Evolutionary conservation across 2,113 vertebrate genomes (phyloP), one percentile per base, ranked within the genome.

Genomic region (Xiphophorus maculatus): DNA sequence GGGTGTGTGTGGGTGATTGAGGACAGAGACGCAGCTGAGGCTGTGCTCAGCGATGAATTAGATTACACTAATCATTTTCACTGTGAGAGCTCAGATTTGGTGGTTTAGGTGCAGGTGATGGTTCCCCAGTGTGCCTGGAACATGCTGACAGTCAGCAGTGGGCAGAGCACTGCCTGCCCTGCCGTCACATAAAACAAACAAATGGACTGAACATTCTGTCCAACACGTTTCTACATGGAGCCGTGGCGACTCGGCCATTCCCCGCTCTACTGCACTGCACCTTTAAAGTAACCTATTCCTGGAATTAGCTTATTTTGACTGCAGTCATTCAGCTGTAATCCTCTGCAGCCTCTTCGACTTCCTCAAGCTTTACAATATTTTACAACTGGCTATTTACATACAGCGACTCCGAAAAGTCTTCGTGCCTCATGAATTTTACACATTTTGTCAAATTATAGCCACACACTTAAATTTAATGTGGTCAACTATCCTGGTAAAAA

Each of bases 131-230:
- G 63, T 54, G 82, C 28, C 64, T 63, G 68, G 27, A 76, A 83
- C 84, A 63, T 87, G 87, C 88, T 87, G 89, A 88, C 84, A 82
- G 84, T 90, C 82, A 89, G 87, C 85, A 89, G 77, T 77, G 85
- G 83, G 64, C 58, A 44, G 77, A 74, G 25, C 73, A 81, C 70
- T 14, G 66, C 73, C 66, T 74, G 51, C 79, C 68, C 78, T 61
- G 71, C 80, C 13, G 12, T 80, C 87, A 69, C 78, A 48, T 76
- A 81, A 71, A 73, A 81, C 76, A 86, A 58, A 83, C 83, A 85
- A 30, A 75, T 71, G 62, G 81, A 74, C 33, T 60, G 69, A 86
- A 87, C 85, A 87, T 87, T 87, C 77, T 84, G 87, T 78, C 67
- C 65, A 2, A 66, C 66, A 69, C 68, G n/a, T 74, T 66, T 62